Evolutionary conservation across 35 echinoderm and acorn worm species (phyloP), one percentile per base, ranked within the genome.

Genomic region (Nesometra sesokonis): DNA sequence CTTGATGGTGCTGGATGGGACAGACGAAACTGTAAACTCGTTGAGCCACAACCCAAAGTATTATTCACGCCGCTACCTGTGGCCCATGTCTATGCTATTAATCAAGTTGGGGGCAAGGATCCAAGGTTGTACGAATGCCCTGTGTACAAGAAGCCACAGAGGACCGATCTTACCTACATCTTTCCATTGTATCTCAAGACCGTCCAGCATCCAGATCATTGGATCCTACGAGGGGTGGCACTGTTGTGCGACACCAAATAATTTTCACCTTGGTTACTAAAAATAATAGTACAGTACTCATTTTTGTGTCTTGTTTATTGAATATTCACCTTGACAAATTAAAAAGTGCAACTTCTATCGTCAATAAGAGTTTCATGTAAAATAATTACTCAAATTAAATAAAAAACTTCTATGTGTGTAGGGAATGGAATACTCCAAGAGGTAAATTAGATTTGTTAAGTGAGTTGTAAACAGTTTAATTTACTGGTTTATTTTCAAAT

Each of bases 1-100:
- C 82, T 99, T 77, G 96, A 99, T 33, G 96, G 96, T 78, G 96
- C 96, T 9, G 96, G 96, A 36, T 99, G 96, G 96, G 96, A 99
- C 79, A 87, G 96, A 17, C 90, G 96, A 35, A 99, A 99, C 90
- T 94, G 96, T 81, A 94, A 93, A 34, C 96, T 99, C 29, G 87
- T 99, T 27, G 96, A 99, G 47, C 92, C 96, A 2, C 88, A 90
- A 11, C 92, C 96, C 17, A 99, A 99, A 84, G 93, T 99, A 31
- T 93, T 99, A 3, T 99, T 99, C 86, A 94, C 87, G 8, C 96
- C 93, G 0, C 93, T 99, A 0, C 96, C 96, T 5, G 96, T 99
- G 78, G 88, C 89, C 76, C 96, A 99, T 31, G 92, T 99, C n/a
- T 99, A 92, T 31, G 96, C 96, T 40, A 88, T 99, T 89, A 99